phyloP scores from a whole-genome alignment of 1,140 invertebrate genomes.

The Reticulitermes speratus region DNA sequence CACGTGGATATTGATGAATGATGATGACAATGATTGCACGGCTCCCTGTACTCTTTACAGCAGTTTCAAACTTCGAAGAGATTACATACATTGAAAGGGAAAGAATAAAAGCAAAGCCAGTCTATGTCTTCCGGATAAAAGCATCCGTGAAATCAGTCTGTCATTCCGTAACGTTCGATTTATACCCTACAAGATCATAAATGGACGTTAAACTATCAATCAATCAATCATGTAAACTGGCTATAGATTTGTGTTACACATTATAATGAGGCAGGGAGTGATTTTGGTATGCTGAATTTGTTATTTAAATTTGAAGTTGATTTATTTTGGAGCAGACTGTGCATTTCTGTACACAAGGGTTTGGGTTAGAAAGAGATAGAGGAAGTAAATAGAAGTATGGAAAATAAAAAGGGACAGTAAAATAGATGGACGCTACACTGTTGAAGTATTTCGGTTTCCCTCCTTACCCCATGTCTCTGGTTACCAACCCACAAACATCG shows the following conservation, averaged over 20 bases:
- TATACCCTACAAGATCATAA: background rate
- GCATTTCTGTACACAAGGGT: background rate
- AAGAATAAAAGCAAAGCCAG: background rate
- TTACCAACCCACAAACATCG: background rate
- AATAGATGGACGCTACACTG: slow-evolving; percentile 2
- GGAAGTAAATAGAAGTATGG: background rate
- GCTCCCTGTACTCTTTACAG: background rate
- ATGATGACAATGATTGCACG: background rate
- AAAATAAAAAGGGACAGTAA: background rate
- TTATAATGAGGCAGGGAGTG: background rate
- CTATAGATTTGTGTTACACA: background rate
- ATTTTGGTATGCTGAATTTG: background rate
- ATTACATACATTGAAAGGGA: background rate
- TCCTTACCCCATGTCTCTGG: background rate
- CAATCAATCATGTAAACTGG: slow-evolving; percentile 2
- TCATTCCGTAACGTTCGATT: background rate
- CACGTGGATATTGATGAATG: background rate
- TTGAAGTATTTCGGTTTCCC: background rate
- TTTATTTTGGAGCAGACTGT: background rate
- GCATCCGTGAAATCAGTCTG: background rate
- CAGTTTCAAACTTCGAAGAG: too few species aligned
- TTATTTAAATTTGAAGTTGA: background rate
- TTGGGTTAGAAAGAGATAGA: background rate
- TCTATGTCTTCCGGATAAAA: background rate
- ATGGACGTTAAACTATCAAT: background rate